Evolutionary conservation across 2,113 vertebrate genomes (phyloP), one percentile per base, ranked within the genome.

Genomic region (Polypterus senegalus): DNA sequence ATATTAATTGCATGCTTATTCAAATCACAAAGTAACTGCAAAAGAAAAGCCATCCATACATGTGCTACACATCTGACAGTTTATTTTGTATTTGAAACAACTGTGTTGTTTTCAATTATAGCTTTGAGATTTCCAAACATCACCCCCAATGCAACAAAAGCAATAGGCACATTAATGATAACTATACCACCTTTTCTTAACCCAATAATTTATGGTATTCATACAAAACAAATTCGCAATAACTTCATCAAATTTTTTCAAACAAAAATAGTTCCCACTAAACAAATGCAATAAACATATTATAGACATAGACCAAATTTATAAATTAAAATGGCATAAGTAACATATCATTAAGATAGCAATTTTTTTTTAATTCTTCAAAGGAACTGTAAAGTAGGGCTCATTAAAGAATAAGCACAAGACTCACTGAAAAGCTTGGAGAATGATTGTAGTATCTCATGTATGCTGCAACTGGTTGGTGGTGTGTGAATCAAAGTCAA

Each of bases 151-250:
- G 49, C 83, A 65, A 80, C 80, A 52, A 85, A 82, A 71, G 76
- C 80, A 6, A 83, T 76, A 73, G 80, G 81, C 10, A 81, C 83
- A 78, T 10, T 84, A 1, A 84, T 83, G 55, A 83, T 84, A 67
- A 53, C 79, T 6, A 67, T 84, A 3, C 73, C 80, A 9, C 83
- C 83, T 4, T 65, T 85, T 58, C 60, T 83, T n/a, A 85, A 85
- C 73, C 83, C 83, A 10, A 54, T 84, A 11, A 77, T 84, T 0
- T 85, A 85, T 7, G 81, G 83, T 10, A 57, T 85, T 4, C 77
- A 85, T 44, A 81, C 78, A 7, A 72, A 64, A 5, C 76, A 85
- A 71, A 75, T 85, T 63, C 69, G 75, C 56, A 69, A 53, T 46
- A 73, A 73, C 10, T 9, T 83, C 1, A 10, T 81, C 7, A 69